A percentile compares a stretch with the other conserved stretches of the same genome.
phyloP scores from a whole-genome alignment of 1,140 invertebrate genomes.

The Callitettix versicolor region DNA sequence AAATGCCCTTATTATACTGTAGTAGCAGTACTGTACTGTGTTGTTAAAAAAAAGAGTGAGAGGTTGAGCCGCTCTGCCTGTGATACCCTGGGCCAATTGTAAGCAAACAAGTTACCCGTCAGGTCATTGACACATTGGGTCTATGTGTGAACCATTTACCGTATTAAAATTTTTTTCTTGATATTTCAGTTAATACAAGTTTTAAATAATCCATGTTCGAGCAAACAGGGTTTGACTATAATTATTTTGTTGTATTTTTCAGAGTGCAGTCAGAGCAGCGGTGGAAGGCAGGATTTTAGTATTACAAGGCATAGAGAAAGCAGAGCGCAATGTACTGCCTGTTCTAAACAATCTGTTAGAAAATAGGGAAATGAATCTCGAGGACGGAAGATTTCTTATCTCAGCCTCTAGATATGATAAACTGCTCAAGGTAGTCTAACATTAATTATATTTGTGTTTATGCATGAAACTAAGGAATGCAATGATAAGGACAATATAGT shows the following conservation, averaged over 20 bases:
- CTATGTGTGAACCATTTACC: no score
- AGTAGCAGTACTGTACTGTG: no score
- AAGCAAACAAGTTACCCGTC: no score
- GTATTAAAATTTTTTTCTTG: no score
- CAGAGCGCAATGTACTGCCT: slow-evolving; percentile 91
- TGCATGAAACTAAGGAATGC: not conserved
- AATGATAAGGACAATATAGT: not conserved
- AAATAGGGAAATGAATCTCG: slow-evolving; percentile 96
- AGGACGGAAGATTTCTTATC: slow-evolving; percentile 91
- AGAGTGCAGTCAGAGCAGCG: slow-evolving; percentile 86
- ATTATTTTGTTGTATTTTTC: slow-evolving; percentile 7
- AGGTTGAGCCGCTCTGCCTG: no score
- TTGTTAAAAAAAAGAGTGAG: no score
- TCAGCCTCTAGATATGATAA: slow-evolving; percentile 82
- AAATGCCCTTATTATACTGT: no score
- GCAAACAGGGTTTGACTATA: no score
- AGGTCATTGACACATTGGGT: no score
- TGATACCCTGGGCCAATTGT: no score
- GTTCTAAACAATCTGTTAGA: slow-evolving; percentile 97
- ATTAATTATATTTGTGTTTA: not conserved
- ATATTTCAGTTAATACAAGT: no score
- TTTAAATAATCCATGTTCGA: no score
- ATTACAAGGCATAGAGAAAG: slow-evolving; percentile 96
- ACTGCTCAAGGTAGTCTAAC: slow-evolving; percentile 55
- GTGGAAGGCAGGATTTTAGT: slow-evolving; percentile 77